Conservation (phyloP, 2,888 invertebrate species). For the Hybos culiciformis region DNA sequence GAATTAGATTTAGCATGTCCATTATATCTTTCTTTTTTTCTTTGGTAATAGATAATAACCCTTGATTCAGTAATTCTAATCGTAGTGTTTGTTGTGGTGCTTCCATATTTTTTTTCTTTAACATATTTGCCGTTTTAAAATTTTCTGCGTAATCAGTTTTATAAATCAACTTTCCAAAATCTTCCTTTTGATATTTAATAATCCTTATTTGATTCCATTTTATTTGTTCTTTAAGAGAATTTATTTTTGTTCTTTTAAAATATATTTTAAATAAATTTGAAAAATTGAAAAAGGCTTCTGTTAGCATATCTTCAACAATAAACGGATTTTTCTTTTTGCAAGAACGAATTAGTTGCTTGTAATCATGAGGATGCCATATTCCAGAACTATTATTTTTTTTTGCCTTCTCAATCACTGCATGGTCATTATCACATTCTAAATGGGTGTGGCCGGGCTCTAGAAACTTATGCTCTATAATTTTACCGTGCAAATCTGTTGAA, state of each 20-base stretch:
- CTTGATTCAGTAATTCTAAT: background rate
- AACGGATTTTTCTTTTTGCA: background rate
- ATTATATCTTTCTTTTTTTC: background rate
- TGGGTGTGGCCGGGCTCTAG: background rate
- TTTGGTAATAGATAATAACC: background rate
- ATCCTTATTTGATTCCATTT: background rate
- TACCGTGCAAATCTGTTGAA: background rate
- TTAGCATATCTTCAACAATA: background rate
- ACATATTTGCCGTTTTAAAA: background rate
- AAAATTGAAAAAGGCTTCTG: background rate
- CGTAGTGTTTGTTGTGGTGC: background rate
- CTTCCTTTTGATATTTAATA: background rate
- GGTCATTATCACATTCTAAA: background rate
- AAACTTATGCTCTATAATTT: background rate
- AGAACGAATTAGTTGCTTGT: background rate
- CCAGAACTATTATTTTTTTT: background rate
- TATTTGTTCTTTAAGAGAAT: background rate
- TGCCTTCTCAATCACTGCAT: background rate
- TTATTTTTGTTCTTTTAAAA: background rate
- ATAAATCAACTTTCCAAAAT: background rate
- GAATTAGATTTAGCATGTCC: background rate
- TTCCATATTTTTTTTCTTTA: background rate
- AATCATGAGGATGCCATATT: background rate
- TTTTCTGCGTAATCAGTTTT: background rate
- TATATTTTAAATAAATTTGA: background rate